Percentiles rank a stretch among this genome's conserved stretches.
These are phyloP conservation scores for Archips crataeganus DNA, from an alignment of 2,888 invertebrate species.

Conservation along the genomic window DNA sequence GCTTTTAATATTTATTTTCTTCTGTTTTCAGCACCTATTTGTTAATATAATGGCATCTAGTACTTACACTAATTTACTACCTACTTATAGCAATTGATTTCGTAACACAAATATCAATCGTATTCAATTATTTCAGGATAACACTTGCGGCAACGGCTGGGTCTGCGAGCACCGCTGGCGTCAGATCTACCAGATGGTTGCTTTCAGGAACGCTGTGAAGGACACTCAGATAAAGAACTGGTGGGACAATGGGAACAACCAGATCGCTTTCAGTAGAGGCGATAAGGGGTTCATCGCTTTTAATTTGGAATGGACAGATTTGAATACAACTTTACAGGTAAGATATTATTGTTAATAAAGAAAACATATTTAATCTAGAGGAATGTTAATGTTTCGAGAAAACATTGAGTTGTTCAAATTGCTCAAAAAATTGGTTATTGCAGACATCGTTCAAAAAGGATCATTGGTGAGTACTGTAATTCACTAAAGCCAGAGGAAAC, in stretches of 20 bases:
- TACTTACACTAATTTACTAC: too few relatives aligned
- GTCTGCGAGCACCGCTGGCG: constrained; percentile 94
- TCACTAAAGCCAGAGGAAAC: too few relatives aligned
- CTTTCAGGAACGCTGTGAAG: constrained; percentile 88
- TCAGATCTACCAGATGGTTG: constrained; percentile 92
- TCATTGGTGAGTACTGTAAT: too few relatives aligned
- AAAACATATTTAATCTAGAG: too few relatives aligned
- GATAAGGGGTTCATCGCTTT: constrained; percentile 90
- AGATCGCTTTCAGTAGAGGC: constrained; percentile 93
- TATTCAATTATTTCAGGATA: constrained; percentile 68
- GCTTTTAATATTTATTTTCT: too few relatives aligned
- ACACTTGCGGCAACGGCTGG: constrained; percentile 90
- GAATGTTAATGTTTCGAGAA: too few relatives aligned
- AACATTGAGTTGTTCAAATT: too few relatives aligned
- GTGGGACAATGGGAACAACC: constrained; percentile 93
- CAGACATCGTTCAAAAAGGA: too few relatives aligned
- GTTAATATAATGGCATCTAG: too few relatives aligned
- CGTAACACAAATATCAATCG: neutral
- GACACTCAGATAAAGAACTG: constrained; percentile 86
- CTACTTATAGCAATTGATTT: neutral
- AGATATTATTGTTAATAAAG: too few relatives aligned
- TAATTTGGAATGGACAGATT: constrained; percentile 87
- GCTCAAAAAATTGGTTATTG: too few relatives aligned
- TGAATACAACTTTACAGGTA: constrained; percentile 85
- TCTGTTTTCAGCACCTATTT: too few relatives aligned